phyloP scores from a whole-genome alignment of 2,888 invertebrate species.

The Conchocele bisecta region DNA sequence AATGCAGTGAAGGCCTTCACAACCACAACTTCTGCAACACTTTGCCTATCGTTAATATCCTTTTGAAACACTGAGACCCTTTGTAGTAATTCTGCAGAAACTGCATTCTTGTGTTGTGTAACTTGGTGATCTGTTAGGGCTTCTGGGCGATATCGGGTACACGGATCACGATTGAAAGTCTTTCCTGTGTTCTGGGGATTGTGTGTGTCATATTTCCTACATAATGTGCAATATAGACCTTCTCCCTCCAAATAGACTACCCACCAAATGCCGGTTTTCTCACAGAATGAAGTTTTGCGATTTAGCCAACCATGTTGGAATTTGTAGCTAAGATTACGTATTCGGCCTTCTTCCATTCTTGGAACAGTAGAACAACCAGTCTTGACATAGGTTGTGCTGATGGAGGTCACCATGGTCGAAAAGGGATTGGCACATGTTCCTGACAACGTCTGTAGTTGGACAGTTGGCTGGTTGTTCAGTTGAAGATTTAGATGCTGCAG shows the following conservation, averaged over 20 bases:
- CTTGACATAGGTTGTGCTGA: no score
- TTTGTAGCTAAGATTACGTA: no score
- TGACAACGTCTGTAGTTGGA: no score
- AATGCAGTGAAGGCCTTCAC: constrained; percentile 11
- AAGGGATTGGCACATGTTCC: no score
- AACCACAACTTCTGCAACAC: constrained; percentile 2
- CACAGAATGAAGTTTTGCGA: constrained; percentile 10
- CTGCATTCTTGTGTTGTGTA: constrained; percentile 9
- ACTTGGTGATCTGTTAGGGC: constrained; percentile 11
- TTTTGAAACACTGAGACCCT: constrained; percentile 24
- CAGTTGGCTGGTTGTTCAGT: no score
- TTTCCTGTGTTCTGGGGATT: constrained; percentile 26
- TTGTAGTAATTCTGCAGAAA: constrained; percentile 8
- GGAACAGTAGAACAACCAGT: no score
- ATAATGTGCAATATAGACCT: constrained; percentile 15
- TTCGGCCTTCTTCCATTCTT: no score
- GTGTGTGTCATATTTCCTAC: constrained; percentile 12
- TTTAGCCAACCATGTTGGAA: constrained; percentile 1
- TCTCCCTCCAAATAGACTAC: constrained; percentile 24
- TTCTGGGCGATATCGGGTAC: constrained; percentile 10
- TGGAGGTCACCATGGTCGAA: no score
- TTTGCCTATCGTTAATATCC: neutral
- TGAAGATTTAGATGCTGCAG: no score
- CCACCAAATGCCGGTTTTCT: constrained; percentile 27
- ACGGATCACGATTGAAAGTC: constrained; percentile 20